phyloP scores from a whole-genome alignment of 2,888 invertebrate species.

The Apoda limacodes region DNA sequence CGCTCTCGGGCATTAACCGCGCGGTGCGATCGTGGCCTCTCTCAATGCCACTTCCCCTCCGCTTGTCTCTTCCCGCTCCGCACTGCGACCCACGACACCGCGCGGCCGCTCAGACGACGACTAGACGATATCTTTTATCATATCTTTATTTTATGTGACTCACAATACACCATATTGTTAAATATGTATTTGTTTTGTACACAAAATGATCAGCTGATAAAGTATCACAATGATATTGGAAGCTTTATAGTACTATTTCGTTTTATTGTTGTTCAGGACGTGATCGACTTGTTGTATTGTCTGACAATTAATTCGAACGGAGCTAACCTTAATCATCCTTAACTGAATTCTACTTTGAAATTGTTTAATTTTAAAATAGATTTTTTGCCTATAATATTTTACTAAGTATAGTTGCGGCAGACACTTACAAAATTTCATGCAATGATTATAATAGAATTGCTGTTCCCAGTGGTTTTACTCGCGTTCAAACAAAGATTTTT shows the following conservation, averaged over 20 bases:
- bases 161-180: slow-evolving; percentile 20
- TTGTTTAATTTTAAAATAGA: too few relatives aligned
- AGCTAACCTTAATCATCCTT: neutral
- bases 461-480: too few relatives aligned
- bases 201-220: neutral
- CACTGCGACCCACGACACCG: slow-evolving; percentile 15
- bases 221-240: too few relatives aligned
- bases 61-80: slow-evolving; percentile 20
- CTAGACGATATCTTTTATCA: slow-evolving; percentile 34
- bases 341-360: too few relatives aligned
- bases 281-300: too few relatives aligned
- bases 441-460: too few relatives aligned
- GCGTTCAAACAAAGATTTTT: too few relatives aligned
- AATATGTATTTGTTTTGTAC: slow-evolving; percentile 21
- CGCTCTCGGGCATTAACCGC: slow-evolving; percentile 57
- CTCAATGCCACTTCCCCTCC: slow-evolving; percentile 47
- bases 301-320: neutral
- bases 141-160: slow-evolving; percentile 17
- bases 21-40: slow-evolving; percentile 53
- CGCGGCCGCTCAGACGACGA: slow-evolving; percentile 6
- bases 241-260: too few relatives aligned
- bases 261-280: too few relatives aligned
- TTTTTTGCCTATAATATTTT: too few relatives aligned
- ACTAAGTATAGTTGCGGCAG: too few relatives aligned
- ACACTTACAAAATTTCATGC: too few relatives aligned